These are phyloP conservation scores for Moxostoma hubbsi DNA, from an alignment of 2,797 vertebrate species.

Conservation along the genomic window DNA sequence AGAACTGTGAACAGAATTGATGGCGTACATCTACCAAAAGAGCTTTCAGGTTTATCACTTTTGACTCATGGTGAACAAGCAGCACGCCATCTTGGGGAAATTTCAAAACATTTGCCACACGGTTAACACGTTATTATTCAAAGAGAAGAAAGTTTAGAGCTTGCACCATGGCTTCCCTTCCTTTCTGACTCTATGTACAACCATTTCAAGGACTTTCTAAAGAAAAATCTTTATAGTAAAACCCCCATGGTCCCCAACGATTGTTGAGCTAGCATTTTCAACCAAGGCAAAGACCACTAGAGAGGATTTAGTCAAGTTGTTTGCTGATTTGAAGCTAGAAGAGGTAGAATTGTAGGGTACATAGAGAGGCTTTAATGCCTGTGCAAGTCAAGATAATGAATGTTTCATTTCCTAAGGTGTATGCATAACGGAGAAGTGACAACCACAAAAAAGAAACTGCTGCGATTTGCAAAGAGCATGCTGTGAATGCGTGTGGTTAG, in stretches of 20 bases:
- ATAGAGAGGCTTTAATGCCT: slow-evolving; percentile 27
- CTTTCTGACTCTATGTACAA: neutral
- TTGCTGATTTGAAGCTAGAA: slow-evolving; percentile 5
- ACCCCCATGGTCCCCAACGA: slow-evolving; percentile 9
- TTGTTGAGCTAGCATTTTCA: slow-evolving; percentile 53
- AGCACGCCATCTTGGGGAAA: neutral
- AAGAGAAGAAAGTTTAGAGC: slow-evolving; percentile 27
- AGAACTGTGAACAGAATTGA: slow-evolving; percentile 21
- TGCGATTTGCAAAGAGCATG: slow-evolving; percentile 34
- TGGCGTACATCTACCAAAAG: slow-evolving; percentile 3
- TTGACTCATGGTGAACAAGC: slow-evolving; percentile 7
- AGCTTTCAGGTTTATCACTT: slow-evolving; percentile 18
- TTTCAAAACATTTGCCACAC: neutral
- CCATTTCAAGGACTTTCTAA: slow-evolving; percentile 35
- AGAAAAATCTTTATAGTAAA: slow-evolving; percentile 40
- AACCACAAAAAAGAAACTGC: slow-evolving; percentile 18
- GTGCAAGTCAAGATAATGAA: slow-evolving; percentile 53
- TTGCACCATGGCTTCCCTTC: neutral
- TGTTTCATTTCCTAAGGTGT: slow-evolving; percentile 52
- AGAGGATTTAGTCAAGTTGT: slow-evolving; percentile 17
- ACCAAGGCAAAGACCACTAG: slow-evolving; percentile 31
- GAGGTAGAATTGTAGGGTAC: slow-evolving; percentile 26
- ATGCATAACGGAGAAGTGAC: slow-evolving; percentile 15
- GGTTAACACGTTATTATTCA: neutral
- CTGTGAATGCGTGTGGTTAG: slow-evolving; percentile 17